Evolutionary conservation across 2,113 vertebrate genomes (phyloP).

Genomic region (Lagenorhynchus albirostris): DNA sequence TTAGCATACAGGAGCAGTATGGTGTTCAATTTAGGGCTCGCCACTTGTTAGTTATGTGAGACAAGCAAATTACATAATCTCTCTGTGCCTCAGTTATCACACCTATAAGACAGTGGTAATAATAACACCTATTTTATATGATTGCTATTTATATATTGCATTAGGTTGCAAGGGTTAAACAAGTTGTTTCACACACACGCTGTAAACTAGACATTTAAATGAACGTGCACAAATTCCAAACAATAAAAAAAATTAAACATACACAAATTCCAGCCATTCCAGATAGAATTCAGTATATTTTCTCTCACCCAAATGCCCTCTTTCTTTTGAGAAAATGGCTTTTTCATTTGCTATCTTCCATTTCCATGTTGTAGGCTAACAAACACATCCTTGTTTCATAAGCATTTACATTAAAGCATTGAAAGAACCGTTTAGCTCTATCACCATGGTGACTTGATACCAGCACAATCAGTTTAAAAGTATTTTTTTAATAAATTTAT

Average conservation of each 20-base stretch:
- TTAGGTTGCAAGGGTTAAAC: neutral
- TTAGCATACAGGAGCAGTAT: neutral
- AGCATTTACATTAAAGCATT: neutral
- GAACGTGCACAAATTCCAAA: neutral
- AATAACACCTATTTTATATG: neutral
- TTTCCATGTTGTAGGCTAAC: neutral
- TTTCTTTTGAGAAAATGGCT: constrained; percentile 8
- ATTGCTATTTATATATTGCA: neutral
- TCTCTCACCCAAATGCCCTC: neutral
- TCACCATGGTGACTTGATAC: neutral
- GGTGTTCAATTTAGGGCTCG: neutral
- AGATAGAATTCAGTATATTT: neutral
- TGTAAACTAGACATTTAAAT: neutral
- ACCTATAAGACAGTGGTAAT: neutral
- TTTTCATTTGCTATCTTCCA: neutral
- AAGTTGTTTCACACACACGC: neutral
- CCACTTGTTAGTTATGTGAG: neutral
- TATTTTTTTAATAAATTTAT: neutral
- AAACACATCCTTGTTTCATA: neutral
- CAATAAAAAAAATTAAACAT: neutral
- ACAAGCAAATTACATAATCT: neutral
- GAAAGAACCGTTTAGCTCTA: neutral
- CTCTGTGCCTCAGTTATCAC: neutral
- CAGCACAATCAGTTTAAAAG: neutral
- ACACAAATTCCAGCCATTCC: neutral